phyloP scores from a whole-genome alignment of 2,888 invertebrate genomes.

The Sphinx pinastri region DNA sequence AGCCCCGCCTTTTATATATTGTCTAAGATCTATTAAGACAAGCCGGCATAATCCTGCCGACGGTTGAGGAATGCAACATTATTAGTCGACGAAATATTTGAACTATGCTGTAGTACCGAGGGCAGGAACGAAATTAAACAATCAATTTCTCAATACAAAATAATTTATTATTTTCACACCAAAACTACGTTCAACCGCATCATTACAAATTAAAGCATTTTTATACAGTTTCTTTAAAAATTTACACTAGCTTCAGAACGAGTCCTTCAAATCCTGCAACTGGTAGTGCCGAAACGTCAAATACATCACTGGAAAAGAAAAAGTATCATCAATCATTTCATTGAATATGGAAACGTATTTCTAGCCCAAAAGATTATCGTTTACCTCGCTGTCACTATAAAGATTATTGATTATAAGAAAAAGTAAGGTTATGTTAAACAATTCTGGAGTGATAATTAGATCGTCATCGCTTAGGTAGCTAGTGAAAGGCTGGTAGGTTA shows the following conservation, averaged over 20 bases:
- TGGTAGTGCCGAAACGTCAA: constrained; percentile 56
- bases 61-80: too few species aligned
- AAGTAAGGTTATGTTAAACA: background rate
- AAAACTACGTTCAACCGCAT: background rate
- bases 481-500: too few species aligned
- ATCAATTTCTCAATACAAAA: too few species aligned
- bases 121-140: too few species aligned
- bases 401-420: constrained; percentile 21
- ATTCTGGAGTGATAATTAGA: background rate
- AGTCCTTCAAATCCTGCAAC: constrained; percentile 70
- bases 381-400: constrained; percentile 17
- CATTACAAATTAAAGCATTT: background rate
- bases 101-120: too few species aligned
- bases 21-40: too few species aligned
- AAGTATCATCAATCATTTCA: constrained; percentile 11
- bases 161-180: background rate
- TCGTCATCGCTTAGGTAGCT: too few species aligned
- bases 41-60: too few species aligned
- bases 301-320: constrained; percentile 56
- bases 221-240: background rate
- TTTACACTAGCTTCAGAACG: constrained; percentile 56
- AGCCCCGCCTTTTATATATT: too few species aligned
- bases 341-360: constrained; percentile 4
- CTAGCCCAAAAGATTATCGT: constrained; percentile 15
- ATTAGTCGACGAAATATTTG: too few species aligned